Evolutionary conservation across 2,797 vertebrate genomes (phyloP), one percentile per base, ranked within the genome.

Genomic region (Hapalemur alaotrensis): DNA sequence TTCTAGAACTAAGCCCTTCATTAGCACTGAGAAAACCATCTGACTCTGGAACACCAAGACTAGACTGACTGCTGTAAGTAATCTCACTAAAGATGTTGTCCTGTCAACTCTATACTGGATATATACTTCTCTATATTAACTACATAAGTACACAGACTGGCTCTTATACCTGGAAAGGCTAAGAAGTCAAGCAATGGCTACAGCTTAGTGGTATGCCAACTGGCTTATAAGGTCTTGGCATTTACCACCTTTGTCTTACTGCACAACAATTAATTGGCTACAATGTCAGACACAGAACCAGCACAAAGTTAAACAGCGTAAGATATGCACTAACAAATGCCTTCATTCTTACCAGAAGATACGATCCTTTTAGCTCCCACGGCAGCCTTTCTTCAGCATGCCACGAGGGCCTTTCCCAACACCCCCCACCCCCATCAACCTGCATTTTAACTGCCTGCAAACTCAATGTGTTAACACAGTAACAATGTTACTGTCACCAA

Each of bases 401-500:
- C 35, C 8, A 43, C 17, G 1, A 32, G 2, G 50, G 59, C 17
- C 46, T 43, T 73, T 89, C 52, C 70, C 59, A 35, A 35, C 7
- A 59, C 32, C 2, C 9, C 17, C 30, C 18, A 5, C 1, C 10
- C 17, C 30, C 18, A 5, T 1, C 67, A 67, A 54, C 5, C 1
- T 5, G 50, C 8, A n/a, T 8, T 82, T 28, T 22, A 82, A 76
- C 32, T 22, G 15, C 14, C 17, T 23, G 23, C 23, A 89, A 89
- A 38, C 76, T 82, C 73, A n/a, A 8, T 2, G 10, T 30, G 48
- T 69, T 35, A 72, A 63, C 13, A 69, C 41, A 48, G 30, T 38
- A 63, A 81, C 38, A 63, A 81, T 14, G 23, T 52, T n/a, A 91
- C 0, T 28, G 35, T 48, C 65, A 38, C 13, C n/a, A 35, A 65